Conservation (phyloP, 2,113 vertebrate genomes). For the Xiphias gladius region DNA sequence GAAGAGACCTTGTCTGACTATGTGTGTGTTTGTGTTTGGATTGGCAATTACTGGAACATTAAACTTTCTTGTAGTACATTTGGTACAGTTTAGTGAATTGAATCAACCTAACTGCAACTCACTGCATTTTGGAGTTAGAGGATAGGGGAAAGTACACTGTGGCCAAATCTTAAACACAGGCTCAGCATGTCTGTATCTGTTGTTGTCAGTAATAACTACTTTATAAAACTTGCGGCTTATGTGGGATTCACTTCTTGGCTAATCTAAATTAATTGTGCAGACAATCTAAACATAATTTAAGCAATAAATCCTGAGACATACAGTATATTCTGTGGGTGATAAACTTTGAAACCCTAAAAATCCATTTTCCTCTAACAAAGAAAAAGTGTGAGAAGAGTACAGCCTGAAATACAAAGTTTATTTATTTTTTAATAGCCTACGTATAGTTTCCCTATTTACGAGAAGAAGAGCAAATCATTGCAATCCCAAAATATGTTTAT, state of each 20-base stretch:
- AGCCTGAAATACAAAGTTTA: not conserved
- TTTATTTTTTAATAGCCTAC: not conserved
- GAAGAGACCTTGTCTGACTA: conserved; percentile 15
- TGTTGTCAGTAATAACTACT: not conserved
- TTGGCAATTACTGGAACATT: not conserved
- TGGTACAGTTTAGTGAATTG: conserved; percentile 13
- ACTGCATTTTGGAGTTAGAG: conserved; percentile 6
- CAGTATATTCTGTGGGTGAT: not conserved
- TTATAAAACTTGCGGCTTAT: conserved; percentile 6
- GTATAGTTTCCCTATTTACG: not conserved
- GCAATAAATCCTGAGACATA: not conserved
- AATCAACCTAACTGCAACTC: conserved; percentile 4
- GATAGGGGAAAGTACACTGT: not conserved
- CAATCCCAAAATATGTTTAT: not conserved
- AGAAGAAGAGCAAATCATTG: not conserved
- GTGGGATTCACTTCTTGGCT: conserved; percentile 4
- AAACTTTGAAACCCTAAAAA: not conserved
- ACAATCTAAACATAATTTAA: not conserved
- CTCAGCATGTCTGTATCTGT: not conserved
- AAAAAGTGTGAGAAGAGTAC: not conserved
- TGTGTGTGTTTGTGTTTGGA: not conserved
- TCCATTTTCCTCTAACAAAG: not conserved
- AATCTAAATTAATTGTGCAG: not conserved
- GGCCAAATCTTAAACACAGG: not conserved
- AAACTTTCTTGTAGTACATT: conserved; percentile 24